phyloP scores from a whole-genome alignment of 2,888 invertebrate species.

The Drosophila robusta region DNA sequence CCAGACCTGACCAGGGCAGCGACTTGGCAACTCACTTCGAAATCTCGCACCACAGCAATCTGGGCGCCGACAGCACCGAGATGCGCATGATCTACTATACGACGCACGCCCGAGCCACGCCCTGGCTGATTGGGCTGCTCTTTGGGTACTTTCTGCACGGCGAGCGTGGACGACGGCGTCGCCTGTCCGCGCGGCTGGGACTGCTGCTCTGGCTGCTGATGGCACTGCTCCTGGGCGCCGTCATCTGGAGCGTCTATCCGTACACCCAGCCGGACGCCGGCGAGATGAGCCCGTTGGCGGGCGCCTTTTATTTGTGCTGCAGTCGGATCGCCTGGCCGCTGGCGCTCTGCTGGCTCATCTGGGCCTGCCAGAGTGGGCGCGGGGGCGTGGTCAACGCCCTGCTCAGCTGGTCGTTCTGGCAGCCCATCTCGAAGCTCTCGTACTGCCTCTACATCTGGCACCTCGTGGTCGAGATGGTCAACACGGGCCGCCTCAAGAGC shows the following conservation, averaged over 20 bases:
- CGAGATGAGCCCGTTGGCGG: slow-evolving; percentile 37
- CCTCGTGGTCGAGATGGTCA: slow-evolving; percentile 65
- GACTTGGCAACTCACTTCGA: too few relatives aligned
- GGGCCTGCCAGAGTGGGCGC: slow-evolving; percentile 77
- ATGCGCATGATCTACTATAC: slow-evolving; percentile 62
- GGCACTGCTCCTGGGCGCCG: slow-evolving; percentile 45
- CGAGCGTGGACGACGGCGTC: slow-evolving; percentile 39
- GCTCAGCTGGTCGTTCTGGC: slow-evolving; percentile 79
- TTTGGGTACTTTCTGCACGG: slow-evolving; percentile 73
- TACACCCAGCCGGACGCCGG: slow-evolving; percentile 32
- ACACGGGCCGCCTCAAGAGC: slow-evolving; percentile 60
- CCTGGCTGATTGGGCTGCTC: slow-evolving; percentile 79
- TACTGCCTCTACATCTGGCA: slow-evolving; percentile 82
- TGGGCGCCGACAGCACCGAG: slow-evolving; percentile 38
- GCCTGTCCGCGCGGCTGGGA: slow-evolving; percentile 22
- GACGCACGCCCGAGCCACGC: slow-evolving; percentile 71
- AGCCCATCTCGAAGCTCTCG: slow-evolving; percentile 77
- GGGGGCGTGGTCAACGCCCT: slow-evolving; percentile 75
- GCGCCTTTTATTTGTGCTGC: slow-evolving; percentile 52
- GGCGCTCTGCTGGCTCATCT: slow-evolving; percentile 81
- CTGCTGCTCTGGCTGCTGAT: slow-evolving; percentile 63
- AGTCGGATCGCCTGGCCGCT: slow-evolving; percentile 82
- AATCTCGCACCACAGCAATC: slow-evolving; percentile 12
- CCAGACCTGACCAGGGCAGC: too few relatives aligned
- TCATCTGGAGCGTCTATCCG: slow-evolving; percentile 69